Percentiles rank a stretch among this genome's conserved stretches.
phyloP scores from a whole-genome alignment of 2,797 vertebrate species.

The Odontamblyopus rebecca region DNA sequence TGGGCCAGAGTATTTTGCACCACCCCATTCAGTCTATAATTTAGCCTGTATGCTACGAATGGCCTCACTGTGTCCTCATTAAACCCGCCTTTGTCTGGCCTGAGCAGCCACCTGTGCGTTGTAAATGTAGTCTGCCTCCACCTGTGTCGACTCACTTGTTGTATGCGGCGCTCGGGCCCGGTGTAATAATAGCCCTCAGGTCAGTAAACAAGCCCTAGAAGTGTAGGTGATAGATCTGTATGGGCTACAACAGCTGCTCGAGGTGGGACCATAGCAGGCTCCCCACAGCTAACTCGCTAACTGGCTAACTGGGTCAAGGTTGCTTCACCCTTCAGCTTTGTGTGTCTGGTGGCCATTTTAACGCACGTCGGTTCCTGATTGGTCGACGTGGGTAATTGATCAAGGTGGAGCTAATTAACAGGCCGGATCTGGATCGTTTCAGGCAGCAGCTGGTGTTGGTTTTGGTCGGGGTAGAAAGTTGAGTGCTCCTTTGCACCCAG shows the following conservation, averaged over 20 bases:
- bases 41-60: not conserved
- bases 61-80: conserved; percentile 4
- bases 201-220: conserved; percentile 51
- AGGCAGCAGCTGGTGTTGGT: conserved; percentile 46
- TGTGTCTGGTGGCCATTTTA: conserved; percentile 47
- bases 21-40: not conserved
- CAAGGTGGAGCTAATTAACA: conserved; percentile 51
- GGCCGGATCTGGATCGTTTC: conserved; percentile 35
- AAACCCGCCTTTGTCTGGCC: conserved; percentile 7
- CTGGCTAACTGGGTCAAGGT: conserved; percentile 67
- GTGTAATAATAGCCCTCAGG: conserved; percentile 50
- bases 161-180: conserved; percentile 33
- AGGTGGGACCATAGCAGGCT: conserved; percentile 20
- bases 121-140: not conserved
- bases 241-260: conserved; percentile 61
- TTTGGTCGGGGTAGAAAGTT: conserved; percentile 18
- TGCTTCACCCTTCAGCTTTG: conserved; percentile 48
- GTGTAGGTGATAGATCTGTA: conserved; percentile 49
- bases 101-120: conserved; percentile 8
- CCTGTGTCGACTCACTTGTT: conserved; percentile 25
- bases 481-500: conserved; percentile 9
- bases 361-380: conserved; percentile 41
- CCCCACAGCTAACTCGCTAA: conserved; percentile 26
- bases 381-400: conserved; percentile 58
- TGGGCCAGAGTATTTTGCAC: not conserved